phyloP scores from a whole-genome alignment of 2,113 vertebrate genomes.

The Tiliqua scincoides region DNA sequence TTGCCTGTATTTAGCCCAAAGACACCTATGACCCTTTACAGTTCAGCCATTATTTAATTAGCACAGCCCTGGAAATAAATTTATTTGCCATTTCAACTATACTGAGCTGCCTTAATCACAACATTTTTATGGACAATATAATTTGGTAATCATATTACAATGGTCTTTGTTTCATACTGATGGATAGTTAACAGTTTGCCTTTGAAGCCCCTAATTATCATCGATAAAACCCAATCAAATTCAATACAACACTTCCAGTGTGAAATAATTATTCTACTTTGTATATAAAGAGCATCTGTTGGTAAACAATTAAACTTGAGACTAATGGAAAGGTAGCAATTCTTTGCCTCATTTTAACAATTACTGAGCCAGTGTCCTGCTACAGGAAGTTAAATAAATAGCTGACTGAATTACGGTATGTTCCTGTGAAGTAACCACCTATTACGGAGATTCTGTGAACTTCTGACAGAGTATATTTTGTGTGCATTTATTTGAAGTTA shows the following conservation, averaged over 20 bases:
- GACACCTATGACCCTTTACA: neutral
- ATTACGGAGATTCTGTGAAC: neutral
- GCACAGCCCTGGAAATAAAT: conserved; percentile 5
- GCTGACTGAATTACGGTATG: neutral
- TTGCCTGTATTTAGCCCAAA: neutral
- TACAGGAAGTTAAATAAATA: conserved; percentile 2
- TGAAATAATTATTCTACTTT: conserved; percentile 11
- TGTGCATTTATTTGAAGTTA: neutral
- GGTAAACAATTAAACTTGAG: conserved; percentile 31
- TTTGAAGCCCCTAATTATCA: conserved; percentile 23
- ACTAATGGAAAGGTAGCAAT: conserved; percentile 6
- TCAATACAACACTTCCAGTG: conserved; percentile 12
- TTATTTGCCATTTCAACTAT: conserved; percentile 16
- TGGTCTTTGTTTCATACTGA: conserved; percentile 35
- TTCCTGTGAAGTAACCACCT: neutral
- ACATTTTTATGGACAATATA: conserved; percentile 31
- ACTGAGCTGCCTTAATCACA: conserved; percentile 13
- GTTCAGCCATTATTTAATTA: conserved; percentile 26
- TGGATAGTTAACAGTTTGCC: conserved; percentile 14
- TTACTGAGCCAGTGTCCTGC: neutral
- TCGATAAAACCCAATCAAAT: conserved; percentile 35
- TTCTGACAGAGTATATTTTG: neutral
- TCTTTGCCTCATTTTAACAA: conserved; percentile 27
- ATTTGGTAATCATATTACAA: neutral
- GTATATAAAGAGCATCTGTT: conserved; percentile 24